phyloP scores from a whole-genome alignment of 2,797 vertebrate species.

The Hoplostethus mediterraneus region DNA sequence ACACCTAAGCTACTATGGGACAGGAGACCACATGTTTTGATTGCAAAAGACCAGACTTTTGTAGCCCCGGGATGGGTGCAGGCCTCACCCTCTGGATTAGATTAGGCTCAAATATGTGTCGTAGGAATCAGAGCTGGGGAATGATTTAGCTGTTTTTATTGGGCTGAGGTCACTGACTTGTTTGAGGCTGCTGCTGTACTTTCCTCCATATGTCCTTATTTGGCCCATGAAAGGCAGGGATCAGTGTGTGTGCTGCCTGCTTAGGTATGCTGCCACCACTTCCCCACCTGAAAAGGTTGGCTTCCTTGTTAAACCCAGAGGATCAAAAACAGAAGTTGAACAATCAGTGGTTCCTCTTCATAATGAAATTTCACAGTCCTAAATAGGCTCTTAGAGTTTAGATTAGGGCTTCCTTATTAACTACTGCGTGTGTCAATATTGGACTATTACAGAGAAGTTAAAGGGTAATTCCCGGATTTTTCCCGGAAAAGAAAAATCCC shows the following conservation, averaged over 20 bases:
- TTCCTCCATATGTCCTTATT: constrained; percentile 74
- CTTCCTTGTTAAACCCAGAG: constrained; percentile 45
- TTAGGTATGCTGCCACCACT: constrained; percentile 32
- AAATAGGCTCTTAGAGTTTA: constrained; percentile 21
- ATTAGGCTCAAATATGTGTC: constrained; percentile 76
- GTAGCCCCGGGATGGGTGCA: constrained; percentile 64
- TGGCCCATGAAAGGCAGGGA: constrained; percentile 54
- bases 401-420: constrained; percentile 21
- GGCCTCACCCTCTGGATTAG: constrained; percentile 77
- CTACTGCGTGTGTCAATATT: background rate
- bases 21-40: constrained; percentile 48
- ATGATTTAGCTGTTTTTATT: constrained; percentile 78
- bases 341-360: constrained; percentile 36
- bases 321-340: constrained; percentile 11
- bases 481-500: no score
- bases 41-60: constrained; percentile 52
- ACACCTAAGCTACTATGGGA: constrained; percentile 39
- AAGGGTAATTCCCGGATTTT: no score
- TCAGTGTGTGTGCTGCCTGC: constrained; percentile 37
- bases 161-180: constrained; percentile 78
- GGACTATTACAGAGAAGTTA: background rate
- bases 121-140: constrained; percentile 75
- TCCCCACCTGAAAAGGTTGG: constrained; percentile 64
- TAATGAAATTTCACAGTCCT: constrained; percentile 26
- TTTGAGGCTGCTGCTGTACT: constrained; percentile 61